phyloP scores from a whole-genome alignment of 2,888 invertebrate genomes.

The Acanthococcus lagerstroemiae region DNA sequence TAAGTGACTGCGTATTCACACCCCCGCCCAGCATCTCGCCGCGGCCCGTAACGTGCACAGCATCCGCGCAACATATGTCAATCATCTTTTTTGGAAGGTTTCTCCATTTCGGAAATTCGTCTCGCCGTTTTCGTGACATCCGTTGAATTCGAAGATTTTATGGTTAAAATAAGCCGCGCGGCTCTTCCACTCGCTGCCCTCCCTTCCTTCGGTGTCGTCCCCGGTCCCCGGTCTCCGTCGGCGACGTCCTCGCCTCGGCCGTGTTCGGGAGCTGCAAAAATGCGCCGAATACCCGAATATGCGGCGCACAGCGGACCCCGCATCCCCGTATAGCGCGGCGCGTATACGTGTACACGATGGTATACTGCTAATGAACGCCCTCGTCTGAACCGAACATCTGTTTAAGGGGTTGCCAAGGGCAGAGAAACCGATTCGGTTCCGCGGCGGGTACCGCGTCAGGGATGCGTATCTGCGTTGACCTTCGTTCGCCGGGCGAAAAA shows the following conservation, averaged over 20 bases:
- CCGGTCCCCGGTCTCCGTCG: too few species aligned
- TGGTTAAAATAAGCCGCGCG: neutral
- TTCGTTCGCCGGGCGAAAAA: neutral
- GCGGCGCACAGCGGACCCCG: neutral
- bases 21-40: too few species aligned
- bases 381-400: constrained; percentile 17
- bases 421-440: neutral
- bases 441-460: neutral
- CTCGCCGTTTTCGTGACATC: constrained; percentile 10
- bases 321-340: neutral
- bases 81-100: neutral
- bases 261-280: neutral
- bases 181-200: too few species aligned
- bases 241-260: too few species aligned
- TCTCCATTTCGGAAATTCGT: neutral
- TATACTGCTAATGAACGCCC: constrained; percentile 21
- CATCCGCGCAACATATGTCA: neutral
- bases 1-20: too few species aligned
- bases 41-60: too few species aligned
- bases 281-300: neutral
- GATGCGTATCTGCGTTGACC: neutral
- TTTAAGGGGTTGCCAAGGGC: constrained; percentile 13
- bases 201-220: too few species aligned
- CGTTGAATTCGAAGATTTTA: constrained; percentile 3
- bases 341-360: neutral